phyloP scores from a whole-genome alignment of 2,113 vertebrate species.

The Phylloscopus trochilus region DNA sequence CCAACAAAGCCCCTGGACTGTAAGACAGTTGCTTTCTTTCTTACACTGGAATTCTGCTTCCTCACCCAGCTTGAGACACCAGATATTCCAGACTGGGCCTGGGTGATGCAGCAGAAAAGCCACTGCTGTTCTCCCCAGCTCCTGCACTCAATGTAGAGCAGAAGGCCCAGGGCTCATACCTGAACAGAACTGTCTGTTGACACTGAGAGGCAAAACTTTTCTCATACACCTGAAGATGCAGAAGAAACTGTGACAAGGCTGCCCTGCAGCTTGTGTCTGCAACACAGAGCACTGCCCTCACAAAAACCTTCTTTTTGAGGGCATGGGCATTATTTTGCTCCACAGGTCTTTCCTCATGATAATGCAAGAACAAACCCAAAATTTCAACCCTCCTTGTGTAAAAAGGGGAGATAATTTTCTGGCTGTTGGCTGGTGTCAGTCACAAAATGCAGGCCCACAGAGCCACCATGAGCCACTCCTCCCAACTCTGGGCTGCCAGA shows the following conservation, averaged over 20 bases:
- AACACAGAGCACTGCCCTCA: neutral
- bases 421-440: neutral
- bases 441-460: neutral
- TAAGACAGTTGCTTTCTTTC: neutral
- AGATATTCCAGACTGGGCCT: neutral
- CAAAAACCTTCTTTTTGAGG: neutral
- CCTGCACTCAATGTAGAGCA: neutral
- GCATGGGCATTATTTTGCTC: neutral
- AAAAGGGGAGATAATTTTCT: neutral
- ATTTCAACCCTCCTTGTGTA: neutral
- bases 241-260: neutral
- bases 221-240: neutral
- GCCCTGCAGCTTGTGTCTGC: neutral
- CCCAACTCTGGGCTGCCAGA: neutral
- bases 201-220: neutral
- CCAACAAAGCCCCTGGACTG: neutral
- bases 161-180: neutral
- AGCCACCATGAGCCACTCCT: neutral
- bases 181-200: neutral
- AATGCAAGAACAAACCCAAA: neutral
- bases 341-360: neutral
- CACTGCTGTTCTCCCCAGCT: rapidly evolving
- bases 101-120: neutral
- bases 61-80: neutral
- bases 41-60: neutral